Base-by-base conservation (phyloP, 2,888 invertebrate species). In the Volucella inflata region DNA sequence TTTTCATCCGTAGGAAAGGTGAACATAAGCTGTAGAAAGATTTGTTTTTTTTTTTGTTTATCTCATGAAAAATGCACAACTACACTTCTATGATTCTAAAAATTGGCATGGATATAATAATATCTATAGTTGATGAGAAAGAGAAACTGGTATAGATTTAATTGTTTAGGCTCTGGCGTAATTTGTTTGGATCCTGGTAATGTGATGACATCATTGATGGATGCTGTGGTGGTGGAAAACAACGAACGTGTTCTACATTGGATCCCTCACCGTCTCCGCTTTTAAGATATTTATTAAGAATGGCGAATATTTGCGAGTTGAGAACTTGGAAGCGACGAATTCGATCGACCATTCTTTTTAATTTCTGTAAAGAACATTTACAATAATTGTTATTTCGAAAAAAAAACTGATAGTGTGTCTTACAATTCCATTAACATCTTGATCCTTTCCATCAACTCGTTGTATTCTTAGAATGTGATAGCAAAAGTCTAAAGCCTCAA, bases 401-500 rank as follows among this genome's bases (percentile, higher is more conserved):
- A 17, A 8, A 38, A 0, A 62, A 48, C 8, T n/a, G 36, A 14
- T 2, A 14, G 9, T 36, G 14, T 3, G 67, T 87, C 97, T 95
- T 93, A 98, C 98, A 90, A 98, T 98, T 89, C 98, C 98, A 91
- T 98, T 98, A 38, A 98, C 97, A 77, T 95, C 94, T 90, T 98
- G 98, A 91, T 99, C 98, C 91, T 98, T 98, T 87, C 98, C 97
- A 91, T 99, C 99, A 0, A 98, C 98, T 46, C 98, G 93, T 92
- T 99, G 99, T 10, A 99, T 98, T 84, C 98, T 93, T 84, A 99
- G 94, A 89, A 99, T 97, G 92, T 99, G 99, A 93, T 99, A 99
- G 93, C 98, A 98, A 93, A 99, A 99, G 93, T 99, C 99, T 53
- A 99, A 94, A 1, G 98, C 98, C 91, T 99, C 99, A 92, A 99